Evolutionary conservation across 2,888 invertebrate genomes (phyloP).

Genomic region (Corythucha ciliata): DNA sequence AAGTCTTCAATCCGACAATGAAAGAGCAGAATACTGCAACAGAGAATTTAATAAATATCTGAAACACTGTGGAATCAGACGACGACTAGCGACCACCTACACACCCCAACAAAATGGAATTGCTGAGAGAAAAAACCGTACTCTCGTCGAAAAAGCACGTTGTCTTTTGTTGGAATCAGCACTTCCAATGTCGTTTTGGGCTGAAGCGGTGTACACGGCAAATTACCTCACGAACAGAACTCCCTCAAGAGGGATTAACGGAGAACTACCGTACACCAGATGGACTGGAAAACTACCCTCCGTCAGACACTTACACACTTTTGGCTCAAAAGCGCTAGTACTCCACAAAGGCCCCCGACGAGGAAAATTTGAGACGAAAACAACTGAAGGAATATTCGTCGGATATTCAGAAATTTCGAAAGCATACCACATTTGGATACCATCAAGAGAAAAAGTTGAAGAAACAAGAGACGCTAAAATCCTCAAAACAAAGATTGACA

Average conservation of each 20-base stretch:
- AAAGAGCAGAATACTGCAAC: slow-evolving; percentile 11
- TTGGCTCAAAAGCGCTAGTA: slow-evolving; percentile 8
- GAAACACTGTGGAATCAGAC: neutral
- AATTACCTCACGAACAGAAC: slow-evolving; percentile 13
- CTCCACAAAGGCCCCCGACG: slow-evolving; percentile 1
- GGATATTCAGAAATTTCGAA: slow-evolving; percentile 15
- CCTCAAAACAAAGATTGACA: too few species aligned
- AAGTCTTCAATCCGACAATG: slow-evolving; percentile 23
- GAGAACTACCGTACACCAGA: slow-evolving; percentile 9
- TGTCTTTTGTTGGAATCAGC: slow-evolving; percentile 8
- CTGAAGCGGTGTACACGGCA: slow-evolving; percentile 5
- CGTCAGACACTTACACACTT: slow-evolving; percentile 12
- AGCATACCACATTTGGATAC: slow-evolving; percentile 7
- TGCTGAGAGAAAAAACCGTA: slow-evolving; percentile 35
- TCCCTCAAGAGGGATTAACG: slow-evolving; percentile 7
- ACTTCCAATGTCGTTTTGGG: slow-evolving; percentile 17
- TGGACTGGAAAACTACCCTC: slow-evolving; percentile 5
- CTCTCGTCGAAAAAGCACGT: neutral
- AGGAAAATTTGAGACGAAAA: slow-evolving; percentile 15
- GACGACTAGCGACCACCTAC: slow-evolving; percentile 8
- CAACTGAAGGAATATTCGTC: slow-evolving; percentile 16
- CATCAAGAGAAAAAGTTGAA: slow-evolving; percentile 7
- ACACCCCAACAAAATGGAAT: slow-evolving; percentile 38
- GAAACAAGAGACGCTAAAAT: slow-evolving; percentile 16
- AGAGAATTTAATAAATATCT: slow-evolving; percentile 4